These are phyloP conservation scores for Hypselothyrea guttata DNA, from an alignment of 2,888 invertebrate species.

Conservation along the genomic window DNA sequence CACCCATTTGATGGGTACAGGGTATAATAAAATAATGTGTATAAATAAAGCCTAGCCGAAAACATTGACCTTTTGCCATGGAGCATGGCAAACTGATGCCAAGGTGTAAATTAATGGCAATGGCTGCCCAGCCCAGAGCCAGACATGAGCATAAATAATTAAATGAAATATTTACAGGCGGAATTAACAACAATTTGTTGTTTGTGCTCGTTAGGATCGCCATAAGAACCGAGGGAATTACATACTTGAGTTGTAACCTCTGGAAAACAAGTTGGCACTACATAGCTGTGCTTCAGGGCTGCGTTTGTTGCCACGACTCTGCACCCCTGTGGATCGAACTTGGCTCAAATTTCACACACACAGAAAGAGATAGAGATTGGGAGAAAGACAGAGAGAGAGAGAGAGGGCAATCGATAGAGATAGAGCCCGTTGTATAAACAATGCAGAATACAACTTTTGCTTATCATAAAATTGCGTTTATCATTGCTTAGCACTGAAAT, in stretches of 20 bases:
- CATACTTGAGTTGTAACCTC: slow-evolving; percentile 12
- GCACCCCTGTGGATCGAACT: slow-evolving; percentile 47
- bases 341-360: slow-evolving; percentile 50
- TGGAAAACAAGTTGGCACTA: neutral
- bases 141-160: slow-evolving; percentile 64
- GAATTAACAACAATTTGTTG: slow-evolving; percentile 78
- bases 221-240: slow-evolving; percentile 14
- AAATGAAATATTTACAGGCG: slow-evolving; percentile 72
- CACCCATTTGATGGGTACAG: no score
- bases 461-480: slow-evolving; percentile 75
- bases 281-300: no score
- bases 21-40: no score
- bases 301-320: neutral
- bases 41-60: slow-evolving; percentile 19
- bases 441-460: slow-evolving; percentile 26
- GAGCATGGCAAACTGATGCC: slow-evolving; percentile 7
- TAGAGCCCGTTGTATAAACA: slow-evolving; percentile 33
- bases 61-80: slow-evolving; percentile 62
- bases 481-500: slow-evolving; percentile 77
- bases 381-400: no score
- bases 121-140: slow-evolving; percentile 32
- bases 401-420: no score
- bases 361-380: slow-evolving; percentile 7
- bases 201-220: slow-evolving; percentile 56
- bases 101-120: slow-evolving; percentile 48